These are phyloP conservation scores for Hoplostethus mediterraneus DNA, from an alignment of 2,797 vertebrate species.

Conservation along the genomic window DNA sequence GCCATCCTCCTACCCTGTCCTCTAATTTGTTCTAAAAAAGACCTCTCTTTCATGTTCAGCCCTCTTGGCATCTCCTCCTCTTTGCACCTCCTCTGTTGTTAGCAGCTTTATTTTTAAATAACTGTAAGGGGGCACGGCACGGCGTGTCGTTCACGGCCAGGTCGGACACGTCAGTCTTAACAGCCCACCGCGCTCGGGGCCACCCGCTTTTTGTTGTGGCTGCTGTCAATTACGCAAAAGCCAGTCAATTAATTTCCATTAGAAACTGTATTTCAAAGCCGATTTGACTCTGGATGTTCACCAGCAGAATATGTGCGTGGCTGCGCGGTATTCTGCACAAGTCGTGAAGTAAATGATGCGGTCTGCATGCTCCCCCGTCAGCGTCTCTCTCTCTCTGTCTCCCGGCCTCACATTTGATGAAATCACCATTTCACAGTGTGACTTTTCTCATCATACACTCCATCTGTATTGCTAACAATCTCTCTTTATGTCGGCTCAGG, in stretches of 20 bases:
- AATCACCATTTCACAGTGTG: constrained; percentile 41
- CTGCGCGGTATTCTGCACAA: background rate
- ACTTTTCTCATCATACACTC: constrained; percentile 37
- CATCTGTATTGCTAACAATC: constrained; percentile 41
- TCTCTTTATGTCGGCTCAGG: constrained; percentile 12
- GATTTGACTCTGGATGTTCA: constrained; percentile 39
- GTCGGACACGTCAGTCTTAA: constrained; percentile 30
- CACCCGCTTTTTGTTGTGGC: constrained; percentile 38
- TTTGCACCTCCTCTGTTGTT: constrained; percentile 35
- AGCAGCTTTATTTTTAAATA: constrained; percentile 43
- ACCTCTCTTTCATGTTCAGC: constrained; percentile 15
- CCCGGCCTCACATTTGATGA: constrained; percentile 26
- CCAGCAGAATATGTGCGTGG: background rate
- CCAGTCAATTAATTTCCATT: constrained; percentile 47
- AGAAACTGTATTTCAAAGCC: constrained; percentile 30
- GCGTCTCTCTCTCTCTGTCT: constrained; percentile 6
- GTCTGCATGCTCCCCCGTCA: constrained; percentile 10
- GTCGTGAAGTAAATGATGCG: constrained; percentile 18
- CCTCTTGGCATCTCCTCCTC: constrained; percentile 26
- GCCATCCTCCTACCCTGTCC: constrained; percentile 5
- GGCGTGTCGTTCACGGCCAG: constrained; percentile 39
- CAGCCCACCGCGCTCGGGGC: background rate
- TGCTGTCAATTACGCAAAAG: constrained; percentile 32
- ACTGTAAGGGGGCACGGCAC: constrained; percentile 23
- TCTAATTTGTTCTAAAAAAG: constrained; percentile 27